A percentile compares a stretch with the other conserved stretches of the same genome.
These are phyloP conservation scores for Nematopogon swammerdamellus DNA, from an alignment of 2,888 invertebrate species.

Conservation along the genomic window DNA sequence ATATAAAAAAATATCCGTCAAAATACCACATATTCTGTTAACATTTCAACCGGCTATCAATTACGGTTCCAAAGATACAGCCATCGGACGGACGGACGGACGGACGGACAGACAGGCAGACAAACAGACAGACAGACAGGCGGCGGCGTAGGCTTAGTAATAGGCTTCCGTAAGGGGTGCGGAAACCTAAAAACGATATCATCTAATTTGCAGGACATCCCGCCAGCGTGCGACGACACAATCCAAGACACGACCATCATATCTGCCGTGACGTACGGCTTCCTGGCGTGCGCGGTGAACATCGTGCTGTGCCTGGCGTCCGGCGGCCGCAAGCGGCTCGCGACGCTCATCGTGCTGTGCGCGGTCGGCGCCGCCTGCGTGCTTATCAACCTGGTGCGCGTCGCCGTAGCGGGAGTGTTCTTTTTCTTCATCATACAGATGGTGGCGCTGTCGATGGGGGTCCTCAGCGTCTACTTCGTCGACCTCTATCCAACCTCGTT, in stretches of 20 bases:
- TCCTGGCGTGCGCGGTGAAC: constrained; percentile 35
- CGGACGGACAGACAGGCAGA: no score
- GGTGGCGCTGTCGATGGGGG: constrained; percentile 42
- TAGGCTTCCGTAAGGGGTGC: no score
- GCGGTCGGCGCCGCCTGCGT: constrained; percentile 29
- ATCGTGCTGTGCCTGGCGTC: constrained; percentile 40
- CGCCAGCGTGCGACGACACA: constrained; percentile 43
- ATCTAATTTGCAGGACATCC: no score
- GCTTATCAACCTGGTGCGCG: constrained; percentile 29
- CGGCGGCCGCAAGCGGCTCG: constrained; percentile 34
- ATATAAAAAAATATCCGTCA: not conserved
- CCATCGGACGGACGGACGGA: no score
- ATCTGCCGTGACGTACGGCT: constrained; percentile 44
- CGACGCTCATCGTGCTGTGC: constrained; percentile 33
- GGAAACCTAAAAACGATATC: no score
- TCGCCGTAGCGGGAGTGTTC: constrained; percentile 38
- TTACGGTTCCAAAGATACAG: no score
- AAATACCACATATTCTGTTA: not conserved
- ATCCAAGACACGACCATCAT: constrained; percentile 41
- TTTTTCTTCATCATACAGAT: constrained; percentile 46
- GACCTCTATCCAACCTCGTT: constrained; percentile 45
- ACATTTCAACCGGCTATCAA: no score
- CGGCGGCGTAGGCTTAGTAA: no score
- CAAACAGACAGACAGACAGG: no score
- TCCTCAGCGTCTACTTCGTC: constrained; percentile 45